A percentile compares a stretch with the other conserved stretches of the same genome.
Evolutionary conservation across 2,113 vertebrate genomes (phyloP).

Genomic region (Aplodontia rufa): DNA sequence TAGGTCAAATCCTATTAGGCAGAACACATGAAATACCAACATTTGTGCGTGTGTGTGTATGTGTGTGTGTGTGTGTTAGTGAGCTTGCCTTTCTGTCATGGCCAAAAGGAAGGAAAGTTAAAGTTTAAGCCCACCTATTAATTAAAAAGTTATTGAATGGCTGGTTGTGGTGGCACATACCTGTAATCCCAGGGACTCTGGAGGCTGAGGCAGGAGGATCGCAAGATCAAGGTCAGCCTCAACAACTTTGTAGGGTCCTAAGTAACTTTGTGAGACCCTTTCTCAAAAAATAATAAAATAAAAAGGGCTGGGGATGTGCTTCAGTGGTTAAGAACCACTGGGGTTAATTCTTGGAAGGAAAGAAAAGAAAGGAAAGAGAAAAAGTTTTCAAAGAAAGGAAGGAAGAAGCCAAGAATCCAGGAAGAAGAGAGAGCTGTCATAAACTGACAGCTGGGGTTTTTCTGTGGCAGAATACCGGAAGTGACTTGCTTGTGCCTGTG

Average conservation of each 20-base stretch:
- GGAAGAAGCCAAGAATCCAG: background rate
- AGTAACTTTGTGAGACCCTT: no score
- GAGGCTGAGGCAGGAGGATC: no score
- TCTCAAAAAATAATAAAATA: no score
- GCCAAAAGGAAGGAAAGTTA: background rate
- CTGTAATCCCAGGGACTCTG: no score
- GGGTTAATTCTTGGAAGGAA: no score
- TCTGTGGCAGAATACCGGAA: background rate
- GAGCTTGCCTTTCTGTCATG: background rate
- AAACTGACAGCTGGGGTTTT: background rate
- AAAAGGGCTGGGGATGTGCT: no score
- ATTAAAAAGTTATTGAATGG: background rate
- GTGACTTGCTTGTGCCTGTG: fast-evolving
- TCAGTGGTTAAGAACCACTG: no score
- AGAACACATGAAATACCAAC: background rate
- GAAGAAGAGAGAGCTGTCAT: background rate
- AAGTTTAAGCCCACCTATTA: background rate
- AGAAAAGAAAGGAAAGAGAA: background rate
- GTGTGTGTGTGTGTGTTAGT: background rate
- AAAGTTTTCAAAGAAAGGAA: background rate
- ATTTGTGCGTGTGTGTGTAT: background rate
- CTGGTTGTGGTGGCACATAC: no score
- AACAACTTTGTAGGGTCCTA: no score
- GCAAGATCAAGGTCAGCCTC: no score
- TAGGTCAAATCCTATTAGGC: background rate